Base-by-base conservation (phyloP, 2,797 vertebrate genomes). In the Apogon hyalosoma region DNA sequence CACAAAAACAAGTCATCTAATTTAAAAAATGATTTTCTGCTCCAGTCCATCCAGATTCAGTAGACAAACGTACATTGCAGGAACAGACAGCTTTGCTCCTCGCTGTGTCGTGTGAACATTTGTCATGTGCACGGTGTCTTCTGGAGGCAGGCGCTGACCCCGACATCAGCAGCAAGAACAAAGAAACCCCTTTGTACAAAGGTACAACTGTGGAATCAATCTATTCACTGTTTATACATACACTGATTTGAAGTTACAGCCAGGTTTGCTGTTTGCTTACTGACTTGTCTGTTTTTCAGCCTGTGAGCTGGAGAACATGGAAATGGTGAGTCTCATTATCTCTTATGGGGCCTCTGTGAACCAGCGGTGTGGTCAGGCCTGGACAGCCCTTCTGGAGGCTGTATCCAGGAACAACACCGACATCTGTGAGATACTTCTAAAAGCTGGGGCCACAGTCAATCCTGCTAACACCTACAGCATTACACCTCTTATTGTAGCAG, bases 101-200 rank as follows among this genome's bases (percentile, higher is more conserved):
- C n/a, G 95, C 97, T 0, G 95, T 96, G 5, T 93, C 94, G 47
- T 74, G 90, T 46, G 93, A 92, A 43, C 92, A 98, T 84, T 76
- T 96, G 88, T 94, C 96, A 57, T 98, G 97, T 78, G 91, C 95
- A 56, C 92, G 45, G 7, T 90, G 75, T 7, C 92, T 99, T 77
- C 93, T 99, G 73, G 94, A 97, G 86, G 92, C 92, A 0, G 96
- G 96, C 3, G 97, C 97, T 0, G 97, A 99, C 86, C 96, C 97
- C 0, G 97, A 99, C 80, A 98, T 98, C 87, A 92, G 95, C 86
- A 96, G 93, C 91, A 99, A 97, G 79, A 87, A 93, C 86, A 96
- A 96, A 86, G 96, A 98, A 84, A 99, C 97, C 0, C 96, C 98
- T 0, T 95, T 99, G 59, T 98, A 97, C 88, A 97, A 96, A 96